Percentiles rank a stretch among this genome's conserved stretches.
Evolutionary conservation across 2,888 invertebrate genomes (phyloP).

Genomic region (Gandaritis pyraliata): DNA sequence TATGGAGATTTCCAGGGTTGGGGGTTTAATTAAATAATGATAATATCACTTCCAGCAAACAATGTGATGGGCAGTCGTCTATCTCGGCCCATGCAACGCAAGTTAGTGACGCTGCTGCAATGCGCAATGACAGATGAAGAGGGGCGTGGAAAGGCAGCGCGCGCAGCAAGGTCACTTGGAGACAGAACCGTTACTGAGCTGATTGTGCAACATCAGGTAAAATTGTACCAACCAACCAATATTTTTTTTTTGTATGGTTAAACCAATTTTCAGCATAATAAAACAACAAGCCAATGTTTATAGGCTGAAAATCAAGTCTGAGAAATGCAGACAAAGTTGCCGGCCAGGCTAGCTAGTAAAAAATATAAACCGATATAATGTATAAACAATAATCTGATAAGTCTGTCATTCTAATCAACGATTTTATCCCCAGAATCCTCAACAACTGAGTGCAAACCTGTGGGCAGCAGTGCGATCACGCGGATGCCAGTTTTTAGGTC

Average conservation of each 20-base stretch:
- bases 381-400: no score
- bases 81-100: slow-evolving; percentile 97
- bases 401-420: no score
- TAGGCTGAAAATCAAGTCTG: no score
- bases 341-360: no score
- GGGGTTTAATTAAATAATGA: no score
- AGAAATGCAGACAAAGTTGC: no score
- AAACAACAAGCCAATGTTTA: no score
- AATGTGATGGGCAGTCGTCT: slow-evolving; percentile 61
- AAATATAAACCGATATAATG: no score
- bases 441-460: slow-evolving; percentile 95
- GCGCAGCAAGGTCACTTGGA: slow-evolving; percentile 95
- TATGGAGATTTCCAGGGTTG: no score
- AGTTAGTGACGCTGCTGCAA: slow-evolving; percentile 95
- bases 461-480: slow-evolving; percentile 99
- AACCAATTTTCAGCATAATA: no score
- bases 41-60: slow-evolving; percentile 47
- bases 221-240: no score
- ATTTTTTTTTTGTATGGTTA: no score
- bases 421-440: slow-evolving; percentile 88
- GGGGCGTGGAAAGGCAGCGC: slow-evolving; percentile 90
- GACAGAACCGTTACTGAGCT: slow-evolving; percentile 97
- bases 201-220: slow-evolving; percentile 92
- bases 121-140: slow-evolving; percentile 96
- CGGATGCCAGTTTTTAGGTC: slow-evolving; percentile 99